Evolutionary conservation across 2,888 invertebrate species (phyloP).

Genomic region (Pharmacophagus antenor): DNA sequence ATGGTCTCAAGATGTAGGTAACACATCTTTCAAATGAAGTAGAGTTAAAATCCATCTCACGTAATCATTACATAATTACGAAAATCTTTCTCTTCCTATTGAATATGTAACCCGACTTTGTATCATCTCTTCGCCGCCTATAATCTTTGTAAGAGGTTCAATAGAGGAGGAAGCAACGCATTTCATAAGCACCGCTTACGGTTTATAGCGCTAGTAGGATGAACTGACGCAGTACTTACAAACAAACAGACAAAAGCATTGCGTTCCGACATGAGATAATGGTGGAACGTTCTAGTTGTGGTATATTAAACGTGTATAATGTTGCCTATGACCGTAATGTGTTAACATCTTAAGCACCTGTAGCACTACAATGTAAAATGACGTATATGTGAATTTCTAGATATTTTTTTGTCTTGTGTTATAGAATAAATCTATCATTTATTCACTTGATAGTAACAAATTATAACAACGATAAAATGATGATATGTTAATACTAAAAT

Average conservation of each 20-base stretch:
- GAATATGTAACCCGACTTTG: constrained; percentile 36
- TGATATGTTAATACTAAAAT: too few species aligned
- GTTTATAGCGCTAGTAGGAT: constrained; percentile 44
- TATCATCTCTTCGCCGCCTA: constrained; percentile 39
- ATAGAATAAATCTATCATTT: too few species aligned
- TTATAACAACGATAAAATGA: too few species aligned
- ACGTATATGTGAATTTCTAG: too few species aligned
- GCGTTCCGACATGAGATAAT: constrained; percentile 41
- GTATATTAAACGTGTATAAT: not conserved
- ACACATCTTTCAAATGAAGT: too few species aligned
- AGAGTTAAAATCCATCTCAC: too few species aligned
- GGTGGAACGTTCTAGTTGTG: not conserved
- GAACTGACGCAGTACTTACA: constrained; percentile 60
- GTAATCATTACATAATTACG: not conserved
- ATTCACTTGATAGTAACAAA: too few species aligned
- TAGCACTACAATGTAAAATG: too few species aligned
- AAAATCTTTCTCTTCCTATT: not conserved
- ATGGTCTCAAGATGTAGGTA: too few species aligned
- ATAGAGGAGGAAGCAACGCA: constrained; percentile 34
- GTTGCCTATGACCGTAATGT: too few species aligned
- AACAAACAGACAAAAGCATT: constrained; percentile 52
- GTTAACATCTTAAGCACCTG: too few species aligned
- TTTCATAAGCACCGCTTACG: constrained; percentile 34
- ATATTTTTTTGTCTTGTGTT: too few species aligned
- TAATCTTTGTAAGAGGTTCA: constrained; percentile 27